phyloP scores from a whole-genome alignment of 2,888 invertebrate genomes.

The Lasius fuliginosus region DNA sequence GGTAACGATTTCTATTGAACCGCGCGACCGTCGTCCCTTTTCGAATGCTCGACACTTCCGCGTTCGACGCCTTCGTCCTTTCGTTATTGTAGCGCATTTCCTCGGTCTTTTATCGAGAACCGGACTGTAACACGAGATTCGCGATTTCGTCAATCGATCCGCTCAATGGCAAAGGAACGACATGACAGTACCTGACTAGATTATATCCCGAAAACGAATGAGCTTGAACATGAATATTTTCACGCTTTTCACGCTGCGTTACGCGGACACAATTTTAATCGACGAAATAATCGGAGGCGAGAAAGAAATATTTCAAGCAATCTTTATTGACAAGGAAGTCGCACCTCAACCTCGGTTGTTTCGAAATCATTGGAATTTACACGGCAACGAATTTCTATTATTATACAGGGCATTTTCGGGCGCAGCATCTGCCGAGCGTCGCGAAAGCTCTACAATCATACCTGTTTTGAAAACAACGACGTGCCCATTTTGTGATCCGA shows the following conservation, averaged over 20 bases:
- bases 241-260: not conserved
- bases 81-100: constrained; percentile 79
- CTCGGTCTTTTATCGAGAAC: constrained; percentile 65
- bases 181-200: constrained; percentile 66
- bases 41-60: constrained; percentile 78
- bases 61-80: constrained; percentile 70
- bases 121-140: constrained; percentile 63
- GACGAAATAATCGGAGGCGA: constrained; percentile 48
- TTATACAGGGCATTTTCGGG: constrained; percentile 66
- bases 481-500: constrained; percentile 79
- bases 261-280: constrained; percentile 24
- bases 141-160: constrained; percentile 66
- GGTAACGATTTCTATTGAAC: constrained; percentile 55
- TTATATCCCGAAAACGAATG: constrained; percentile 21
- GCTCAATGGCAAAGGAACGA: constrained; percentile 20
- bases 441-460: constrained; percentile 76
- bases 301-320: not conserved
- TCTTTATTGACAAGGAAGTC: constrained; percentile 49
- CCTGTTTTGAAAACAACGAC: constrained; percentile 81
- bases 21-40: constrained; percentile 45
- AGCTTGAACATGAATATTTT: constrained; percentile 34
- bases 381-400: constrained; percentile 78
- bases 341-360: constrained; percentile 36
- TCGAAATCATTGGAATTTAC: constrained; percentile 55
- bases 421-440: constrained; percentile 76